A percentile compares a stretch with the other conserved stretches of the same genome.
Evolutionary conservation across 1,140 invertebrate species (phyloP).

Genomic region (Neodiprion virginianus): DNA sequence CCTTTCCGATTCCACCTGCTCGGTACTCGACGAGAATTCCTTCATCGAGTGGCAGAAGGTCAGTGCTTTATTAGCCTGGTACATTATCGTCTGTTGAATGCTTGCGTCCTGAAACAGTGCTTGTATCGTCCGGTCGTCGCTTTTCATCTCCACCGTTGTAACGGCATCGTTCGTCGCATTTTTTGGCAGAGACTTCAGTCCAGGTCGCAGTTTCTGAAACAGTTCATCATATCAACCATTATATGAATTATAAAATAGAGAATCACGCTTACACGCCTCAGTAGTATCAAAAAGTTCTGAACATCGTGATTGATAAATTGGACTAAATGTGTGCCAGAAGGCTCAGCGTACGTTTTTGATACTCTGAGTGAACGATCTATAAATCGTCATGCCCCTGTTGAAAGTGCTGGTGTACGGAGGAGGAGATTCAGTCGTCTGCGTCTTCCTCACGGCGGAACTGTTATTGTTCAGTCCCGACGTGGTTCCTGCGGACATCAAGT

Average conservation of each 20-base stretch:
- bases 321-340: too few relatives aligned
- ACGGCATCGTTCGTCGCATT: background rate
- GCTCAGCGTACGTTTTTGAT: slow-evolving; percentile 34
- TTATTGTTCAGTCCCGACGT: slow-evolving; percentile 14
- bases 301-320: too few relatives aligned
- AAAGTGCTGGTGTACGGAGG: slow-evolving; percentile 22
- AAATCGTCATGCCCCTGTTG: slow-evolving; percentile 28
- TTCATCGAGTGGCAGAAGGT: slow-evolving; percentile 49
- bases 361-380: slow-evolving; percentile 34
- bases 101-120: slow-evolving; percentile 45
- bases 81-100: slow-evolving; percentile 53
- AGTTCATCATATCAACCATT: background rate
- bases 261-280: background rate
- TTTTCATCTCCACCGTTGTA: background rate
- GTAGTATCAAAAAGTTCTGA: background rate
- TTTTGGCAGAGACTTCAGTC: background rate
- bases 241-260: background rate
- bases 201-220: slow-evolving; percentile 1
- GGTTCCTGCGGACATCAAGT: slow-evolving; percentile 29
- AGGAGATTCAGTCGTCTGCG: slow-evolving; percentile 17
- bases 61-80: slow-evolving; percentile 57
- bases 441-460: background rate
- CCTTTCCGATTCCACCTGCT: slow-evolving; percentile 58
- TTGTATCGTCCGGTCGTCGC: slow-evolving; percentile 31
- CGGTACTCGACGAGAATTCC: slow-evolving; percentile 45